A percentile compares a stretch with the other conserved stretches of the same genome.
Evolutionary conservation across 2,113 vertebrate genomes (phyloP).

Genomic region (Crotalus tigris): DNA sequence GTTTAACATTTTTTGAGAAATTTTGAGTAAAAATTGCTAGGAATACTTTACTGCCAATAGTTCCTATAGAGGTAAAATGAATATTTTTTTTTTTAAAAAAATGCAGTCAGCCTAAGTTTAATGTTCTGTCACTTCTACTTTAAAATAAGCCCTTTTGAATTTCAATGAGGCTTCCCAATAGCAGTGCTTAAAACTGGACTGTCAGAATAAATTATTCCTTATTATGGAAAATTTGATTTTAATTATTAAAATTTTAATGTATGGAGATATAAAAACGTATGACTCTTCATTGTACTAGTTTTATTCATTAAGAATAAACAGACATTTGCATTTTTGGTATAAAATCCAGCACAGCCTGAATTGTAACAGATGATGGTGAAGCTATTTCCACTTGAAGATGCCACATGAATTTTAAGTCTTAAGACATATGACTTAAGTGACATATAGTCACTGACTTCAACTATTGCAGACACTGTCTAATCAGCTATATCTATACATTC

Average conservation of each 20-base stretch:
- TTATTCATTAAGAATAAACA: neutral
- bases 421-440: neutral
- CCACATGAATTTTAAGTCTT: neutral
- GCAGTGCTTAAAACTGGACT: neutral
- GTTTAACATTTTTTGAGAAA: neutral
- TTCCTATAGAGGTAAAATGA: neutral
- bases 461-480: neutral
- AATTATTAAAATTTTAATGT: neutral
- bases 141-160: neutral
- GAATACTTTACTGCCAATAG: neutral
- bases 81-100: neutral
- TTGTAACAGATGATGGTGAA: neutral
- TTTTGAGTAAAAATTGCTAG: neutral
- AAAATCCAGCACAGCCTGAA: neutral
- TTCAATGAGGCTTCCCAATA: neutral
- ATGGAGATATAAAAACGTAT: neutral
- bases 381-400: neutral
- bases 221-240: neutral
- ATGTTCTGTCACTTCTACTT: neutral
- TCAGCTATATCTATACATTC: neutral
- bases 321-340: neutral
- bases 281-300: neutral
- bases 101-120: neutral
- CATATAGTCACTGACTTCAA: neutral
- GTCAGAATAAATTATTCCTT: neutral